Evolutionary conservation across 2,888 invertebrate species (phyloP).

Genomic region (Hololepta plana): DNA sequence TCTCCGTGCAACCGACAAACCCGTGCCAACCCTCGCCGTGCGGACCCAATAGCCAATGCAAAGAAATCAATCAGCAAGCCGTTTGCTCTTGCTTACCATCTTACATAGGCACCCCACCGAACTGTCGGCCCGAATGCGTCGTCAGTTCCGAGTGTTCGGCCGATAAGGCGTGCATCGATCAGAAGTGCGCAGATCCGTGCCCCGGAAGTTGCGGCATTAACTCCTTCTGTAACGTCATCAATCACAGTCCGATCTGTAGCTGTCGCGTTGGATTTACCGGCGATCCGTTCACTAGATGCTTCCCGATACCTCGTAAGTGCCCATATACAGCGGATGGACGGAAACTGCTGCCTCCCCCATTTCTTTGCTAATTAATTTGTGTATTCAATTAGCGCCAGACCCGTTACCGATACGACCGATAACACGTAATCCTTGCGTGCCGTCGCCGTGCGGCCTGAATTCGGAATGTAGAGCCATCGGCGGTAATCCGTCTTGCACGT

Average conservation of each 20-base stretch:
- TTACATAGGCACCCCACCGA: conserved; percentile 47
- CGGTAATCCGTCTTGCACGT: conserved; percentile 44
- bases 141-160: conserved; percentile 49
- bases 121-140: conserved; percentile 53
- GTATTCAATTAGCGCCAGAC: conserved; percentile 8
- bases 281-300: conserved; percentile 46
- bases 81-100: conserved; percentile 49
- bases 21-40: conserved; percentile 56
- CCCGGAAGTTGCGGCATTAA: conserved; percentile 51
- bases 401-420: conserved; percentile 8
- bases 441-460: conserved; percentile 35
- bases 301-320: conserved; percentile 26
- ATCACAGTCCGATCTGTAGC: conserved; percentile 55
- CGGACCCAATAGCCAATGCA: conserved; percentile 54
- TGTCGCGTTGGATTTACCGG: conserved; percentile 47
- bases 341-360: neutral
- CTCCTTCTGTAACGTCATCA: conserved; percentile 53
- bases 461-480: conserved; percentile 37
- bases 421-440: conserved; percentile 30
- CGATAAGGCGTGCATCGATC: conserved; percentile 50
- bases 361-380: too few relatives aligned
- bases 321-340: neutral
- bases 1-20: conserved; percentile 31
- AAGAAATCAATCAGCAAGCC: conserved; percentile 32
- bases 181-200: conserved; percentile 57